These are phyloP conservation scores for Stratiomys singularior DNA, from an alignment of 2,888 invertebrate species.

Conservation along the genomic window DNA sequence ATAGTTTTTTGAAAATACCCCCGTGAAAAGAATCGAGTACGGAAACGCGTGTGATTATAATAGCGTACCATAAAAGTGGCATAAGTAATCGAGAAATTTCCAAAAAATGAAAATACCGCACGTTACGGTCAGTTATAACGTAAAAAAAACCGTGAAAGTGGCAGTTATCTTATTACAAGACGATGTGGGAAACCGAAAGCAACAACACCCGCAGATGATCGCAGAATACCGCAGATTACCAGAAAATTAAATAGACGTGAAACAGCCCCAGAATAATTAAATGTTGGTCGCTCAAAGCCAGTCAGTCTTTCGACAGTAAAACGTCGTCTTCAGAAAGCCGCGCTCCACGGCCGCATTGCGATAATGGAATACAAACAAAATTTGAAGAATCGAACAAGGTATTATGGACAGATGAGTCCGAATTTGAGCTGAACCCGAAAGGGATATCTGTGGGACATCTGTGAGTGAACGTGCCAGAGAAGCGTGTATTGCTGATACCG, in stretches of 20 bases:
- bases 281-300: background rate
- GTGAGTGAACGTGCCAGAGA: too few species aligned
- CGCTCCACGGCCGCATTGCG: background rate
- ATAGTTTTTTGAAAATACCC: too few species aligned
- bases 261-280: background rate
- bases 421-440: slow-evolving; percentile 15
- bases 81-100: too few species aligned
- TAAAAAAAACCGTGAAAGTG: background rate
- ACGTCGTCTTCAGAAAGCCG: slow-evolving; percentile 3
- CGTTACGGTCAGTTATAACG: background rate
- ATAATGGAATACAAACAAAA: background rate
- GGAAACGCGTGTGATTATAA: too few species aligned
- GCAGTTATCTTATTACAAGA: background rate
- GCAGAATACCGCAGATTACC: background rate
- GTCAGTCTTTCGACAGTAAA: background rate
- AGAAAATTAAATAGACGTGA: background rate
- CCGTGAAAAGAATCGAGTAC: too few species aligned
- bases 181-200: background rate
- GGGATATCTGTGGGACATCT: too few species aligned
- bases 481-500: too few species aligned
- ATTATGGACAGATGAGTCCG: slow-evolving; percentile 26
- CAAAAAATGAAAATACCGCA: background rate
- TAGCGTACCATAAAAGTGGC: too few species aligned
- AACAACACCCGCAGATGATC: slow-evolving; percentile 6
- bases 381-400: background rate